Evolutionary conservation across 2,113 vertebrate species (phyloP).

Genomic region (Bucco capensis): DNA sequence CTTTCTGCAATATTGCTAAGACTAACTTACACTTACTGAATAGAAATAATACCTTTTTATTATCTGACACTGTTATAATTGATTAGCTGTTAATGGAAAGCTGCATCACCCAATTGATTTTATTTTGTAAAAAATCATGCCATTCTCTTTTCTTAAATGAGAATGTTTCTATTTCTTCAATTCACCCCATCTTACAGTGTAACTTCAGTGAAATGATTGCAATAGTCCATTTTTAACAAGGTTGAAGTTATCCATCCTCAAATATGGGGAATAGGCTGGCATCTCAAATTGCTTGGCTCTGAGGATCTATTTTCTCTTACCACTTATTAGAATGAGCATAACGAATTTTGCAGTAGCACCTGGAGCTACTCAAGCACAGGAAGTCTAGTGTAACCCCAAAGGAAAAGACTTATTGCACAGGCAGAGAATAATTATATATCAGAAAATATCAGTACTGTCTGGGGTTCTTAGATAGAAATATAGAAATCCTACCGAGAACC

Average conservation of each 20-base stretch:
- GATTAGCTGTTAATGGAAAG: not conserved
- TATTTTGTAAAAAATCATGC: not conserved
- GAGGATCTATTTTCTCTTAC: not conserved
- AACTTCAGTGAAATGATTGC: not conserved
- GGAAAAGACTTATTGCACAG: not conserved
- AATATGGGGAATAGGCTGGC: not conserved
- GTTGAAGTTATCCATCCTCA: not conserved
- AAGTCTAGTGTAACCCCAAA: not conserved
- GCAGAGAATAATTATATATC: not conserved
- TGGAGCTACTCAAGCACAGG: not conserved
- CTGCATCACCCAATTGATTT: not conserved
- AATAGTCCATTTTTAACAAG: not conserved
- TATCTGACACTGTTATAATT: not conserved
- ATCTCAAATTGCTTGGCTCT: not conserved
- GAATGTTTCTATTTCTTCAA: not conserved
- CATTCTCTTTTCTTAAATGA: not conserved
- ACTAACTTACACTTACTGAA: not conserved
- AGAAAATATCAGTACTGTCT: not conserved
- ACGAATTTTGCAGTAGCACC: not conserved
- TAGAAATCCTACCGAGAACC: not conserved
- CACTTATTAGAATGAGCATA: not conserved
- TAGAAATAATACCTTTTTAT: not conserved
- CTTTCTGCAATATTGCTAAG: not conserved
- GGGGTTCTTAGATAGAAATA: not conserved
- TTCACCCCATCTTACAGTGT: not conserved